Evolutionary conservation across 2,888 invertebrate genomes (phyloP).

Genomic region (Drosophila nigricruria): DNA sequence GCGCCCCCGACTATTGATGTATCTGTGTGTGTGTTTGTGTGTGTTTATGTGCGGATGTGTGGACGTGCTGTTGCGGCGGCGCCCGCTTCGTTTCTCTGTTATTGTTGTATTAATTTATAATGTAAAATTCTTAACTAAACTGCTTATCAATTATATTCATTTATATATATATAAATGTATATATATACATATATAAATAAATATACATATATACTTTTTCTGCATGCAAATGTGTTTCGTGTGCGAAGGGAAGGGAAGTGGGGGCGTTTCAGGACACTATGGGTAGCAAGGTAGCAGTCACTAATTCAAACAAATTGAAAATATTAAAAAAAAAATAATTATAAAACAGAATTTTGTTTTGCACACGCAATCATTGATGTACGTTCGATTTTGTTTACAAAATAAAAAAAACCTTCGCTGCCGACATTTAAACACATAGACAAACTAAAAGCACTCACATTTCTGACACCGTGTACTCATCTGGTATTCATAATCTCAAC

Average conservation of each 20-base stretch:
- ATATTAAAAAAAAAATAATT: constrained; percentile 11
- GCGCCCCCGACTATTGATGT: constrained; percentile 40
- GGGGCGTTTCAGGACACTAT: constrained; percentile 30
- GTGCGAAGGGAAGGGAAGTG: constrained; percentile 39
- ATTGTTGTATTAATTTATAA: constrained; percentile 59
- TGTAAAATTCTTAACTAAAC: constrained; percentile 81
- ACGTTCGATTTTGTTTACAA: constrained; percentile 40
- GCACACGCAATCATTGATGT: constrained; percentile 36
- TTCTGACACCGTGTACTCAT: constrained; percentile 48
- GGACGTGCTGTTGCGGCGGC: constrained; percentile 37
- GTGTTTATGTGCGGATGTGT: constrained; percentile 35
- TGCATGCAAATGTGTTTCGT: constrained; percentile 71
- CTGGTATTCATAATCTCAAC: constrained; percentile 72
- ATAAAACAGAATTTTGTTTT: constrained; percentile 34
- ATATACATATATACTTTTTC: constrained; percentile 60
- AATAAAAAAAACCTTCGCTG: constrained; percentile 54
- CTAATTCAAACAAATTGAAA: constrained; percentile 39
- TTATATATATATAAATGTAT: constrained; percentile 74
- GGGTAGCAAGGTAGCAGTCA: constrained; percentile 16
- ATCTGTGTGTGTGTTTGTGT: constrained; percentile 28
- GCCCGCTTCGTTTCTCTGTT: constrained; percentile 50
- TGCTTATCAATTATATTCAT: constrained; percentile 77
- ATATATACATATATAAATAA: constrained; percentile 46
- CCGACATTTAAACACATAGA: constrained; percentile 59
- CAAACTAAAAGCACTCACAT: constrained; percentile 74